These are phyloP conservation scores for Mormyrus lacerda DNA, from an alignment of 2,113 vertebrate species.

Conservation along the genomic window DNA sequence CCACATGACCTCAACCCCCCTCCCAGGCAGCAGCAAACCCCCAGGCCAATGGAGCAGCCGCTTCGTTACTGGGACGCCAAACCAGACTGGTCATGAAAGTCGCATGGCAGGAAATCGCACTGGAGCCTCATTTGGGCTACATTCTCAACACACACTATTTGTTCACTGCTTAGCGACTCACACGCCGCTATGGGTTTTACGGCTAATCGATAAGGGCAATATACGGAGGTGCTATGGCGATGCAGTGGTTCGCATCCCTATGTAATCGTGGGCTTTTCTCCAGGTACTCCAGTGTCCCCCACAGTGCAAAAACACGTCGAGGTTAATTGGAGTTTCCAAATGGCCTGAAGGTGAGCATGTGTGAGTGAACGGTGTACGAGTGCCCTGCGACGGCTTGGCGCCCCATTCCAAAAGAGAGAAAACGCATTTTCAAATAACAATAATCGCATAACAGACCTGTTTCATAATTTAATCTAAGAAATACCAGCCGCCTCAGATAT, in stretches of 20 bases:
- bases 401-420: neutral
- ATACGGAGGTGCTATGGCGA: no score
- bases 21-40: neutral
- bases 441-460: no score
- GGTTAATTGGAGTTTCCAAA: neutral
- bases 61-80: neutral
- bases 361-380: neutral
- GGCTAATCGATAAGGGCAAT: no score
- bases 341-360: no score
- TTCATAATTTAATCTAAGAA: neutral
- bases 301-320: neutral
- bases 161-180: neutral
- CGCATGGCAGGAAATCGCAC: conserved; percentile 62
- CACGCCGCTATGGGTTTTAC: neutral
- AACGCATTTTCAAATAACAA: neutral
- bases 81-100: conserved; percentile 45
- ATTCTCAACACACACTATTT: conserved; percentile 61
- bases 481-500: neutral
- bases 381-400: neutral
- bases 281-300: neutral
- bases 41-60: neutral
- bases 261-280: neutral
- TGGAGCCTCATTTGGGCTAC: conserved; percentile 54
- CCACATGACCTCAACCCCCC: neutral
- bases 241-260: neutral